Conservation (phyloP, 2,888 invertebrate species). For the Tenthredo notha region DNA sequence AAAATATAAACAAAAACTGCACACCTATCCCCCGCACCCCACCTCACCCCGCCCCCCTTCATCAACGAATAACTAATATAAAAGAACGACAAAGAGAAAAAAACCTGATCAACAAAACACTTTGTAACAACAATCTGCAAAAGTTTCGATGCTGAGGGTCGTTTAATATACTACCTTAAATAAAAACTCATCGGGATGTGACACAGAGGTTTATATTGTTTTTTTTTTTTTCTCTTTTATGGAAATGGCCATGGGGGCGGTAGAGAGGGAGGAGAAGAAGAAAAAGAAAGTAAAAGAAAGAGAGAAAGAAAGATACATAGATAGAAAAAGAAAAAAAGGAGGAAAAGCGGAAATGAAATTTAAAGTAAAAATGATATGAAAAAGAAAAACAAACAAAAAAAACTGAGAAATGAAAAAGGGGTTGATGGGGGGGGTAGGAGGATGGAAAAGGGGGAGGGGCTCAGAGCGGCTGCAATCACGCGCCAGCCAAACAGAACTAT, state of each 20-base stretch:
- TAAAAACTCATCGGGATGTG: not conserved
- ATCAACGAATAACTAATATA: constrained; percentile 60
- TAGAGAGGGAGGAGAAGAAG: not conserved
- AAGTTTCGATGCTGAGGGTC: constrained; percentile 17
- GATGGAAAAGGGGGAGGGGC: constrained; percentile 8
- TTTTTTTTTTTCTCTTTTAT: not conserved
- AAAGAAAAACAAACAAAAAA: too few relatives aligned
- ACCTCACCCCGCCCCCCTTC: constrained; percentile 60
- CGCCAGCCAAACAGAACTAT: constrained; percentile 71
- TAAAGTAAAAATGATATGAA: not conserved
- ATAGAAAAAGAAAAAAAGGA: not conserved
- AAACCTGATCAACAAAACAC: constrained; percentile 31
- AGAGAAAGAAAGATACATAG: constrained; percentile 43
- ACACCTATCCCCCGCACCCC: constrained; percentile 65
- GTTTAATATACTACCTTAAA: not conserved
- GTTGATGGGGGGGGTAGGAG: not conserved
- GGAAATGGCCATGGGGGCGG: not conserved
- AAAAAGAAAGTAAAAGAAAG: not conserved
- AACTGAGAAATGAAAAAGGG: not conserved
- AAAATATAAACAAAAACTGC: constrained; percentile 65
- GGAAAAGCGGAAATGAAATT: not conserved
- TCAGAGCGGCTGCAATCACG: constrained; percentile 59
- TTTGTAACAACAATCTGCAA: constrained; percentile 47
- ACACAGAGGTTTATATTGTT: not conserved
- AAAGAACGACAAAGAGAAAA: not conserved